phyloP scores from a whole-genome alignment of 2,113 vertebrate genomes.

The Macheiramphus alcinus region DNA sequence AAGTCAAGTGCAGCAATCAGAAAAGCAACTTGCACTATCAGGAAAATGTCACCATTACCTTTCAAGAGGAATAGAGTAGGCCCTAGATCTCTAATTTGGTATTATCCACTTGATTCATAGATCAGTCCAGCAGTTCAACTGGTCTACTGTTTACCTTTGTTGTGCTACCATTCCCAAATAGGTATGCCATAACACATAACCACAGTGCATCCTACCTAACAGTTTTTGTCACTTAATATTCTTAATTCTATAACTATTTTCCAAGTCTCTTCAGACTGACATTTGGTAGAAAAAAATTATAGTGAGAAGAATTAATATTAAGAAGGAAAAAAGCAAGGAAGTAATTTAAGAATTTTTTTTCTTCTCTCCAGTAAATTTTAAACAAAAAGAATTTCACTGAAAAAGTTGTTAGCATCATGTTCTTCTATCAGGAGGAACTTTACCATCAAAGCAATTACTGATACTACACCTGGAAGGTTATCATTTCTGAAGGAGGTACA shows the following conservation, averaged over 20 bases:
- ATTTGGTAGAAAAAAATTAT: not conserved
- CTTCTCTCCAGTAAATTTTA: not conserved
- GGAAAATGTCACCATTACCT: not conserved
- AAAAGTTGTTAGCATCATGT: not conserved
- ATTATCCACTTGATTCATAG: not conserved
- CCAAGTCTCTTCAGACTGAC: not conserved
- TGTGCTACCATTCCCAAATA: too few species aligned
- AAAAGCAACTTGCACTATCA: not conserved
- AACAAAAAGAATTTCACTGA: too few species aligned
- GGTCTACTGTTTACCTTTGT: not conserved
- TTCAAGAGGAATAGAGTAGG: not conserved
- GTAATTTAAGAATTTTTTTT: not conserved
- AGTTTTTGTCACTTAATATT: not conserved
- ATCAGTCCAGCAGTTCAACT: not conserved
- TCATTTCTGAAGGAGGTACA: not conserved
- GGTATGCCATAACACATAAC: not conserved
- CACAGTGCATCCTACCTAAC: not conserved
- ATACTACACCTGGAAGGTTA: not conserved
- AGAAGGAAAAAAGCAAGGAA: not conserved
- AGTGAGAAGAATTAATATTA: not conserved
- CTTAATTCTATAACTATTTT: not conserved
- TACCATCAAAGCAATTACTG: not conserved
- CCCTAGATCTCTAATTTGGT: not conserved
- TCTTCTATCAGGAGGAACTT: not conserved
- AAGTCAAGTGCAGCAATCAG: not conserved